These are phyloP conservation scores for Catamblyrhynchus diadema DNA, from an alignment of 2,797 vertebrate genomes.

Conservation along the genomic window DNA sequence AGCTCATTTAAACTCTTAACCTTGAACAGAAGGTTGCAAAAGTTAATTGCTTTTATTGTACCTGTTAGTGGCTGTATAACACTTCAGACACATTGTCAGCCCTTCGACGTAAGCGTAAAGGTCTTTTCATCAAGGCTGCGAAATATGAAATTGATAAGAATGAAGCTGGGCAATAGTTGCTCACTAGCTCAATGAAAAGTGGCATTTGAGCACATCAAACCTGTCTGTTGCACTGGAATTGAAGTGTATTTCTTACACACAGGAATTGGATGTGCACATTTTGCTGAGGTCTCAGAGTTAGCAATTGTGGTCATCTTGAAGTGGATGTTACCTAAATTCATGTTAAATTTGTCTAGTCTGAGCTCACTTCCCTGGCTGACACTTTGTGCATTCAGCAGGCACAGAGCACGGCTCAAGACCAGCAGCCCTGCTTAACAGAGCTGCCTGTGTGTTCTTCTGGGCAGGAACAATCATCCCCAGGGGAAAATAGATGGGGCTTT, in stretches of 20 bases:
- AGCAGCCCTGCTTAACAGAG: background rate
- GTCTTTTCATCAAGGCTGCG: background rate
- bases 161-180: background rate
- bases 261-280: rapidly evolving
- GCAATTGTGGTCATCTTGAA: background rate
- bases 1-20: background rate
- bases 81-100: background rate
- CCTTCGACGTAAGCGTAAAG: background rate
- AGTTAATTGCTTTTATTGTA: slow-evolving; percentile 24
- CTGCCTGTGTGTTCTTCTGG: background rate
- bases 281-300: background rate
- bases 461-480: background rate
- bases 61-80: background rate
- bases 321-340: background rate
- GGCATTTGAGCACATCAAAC: background rate
- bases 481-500: background rate
- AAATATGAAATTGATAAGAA: background rate
- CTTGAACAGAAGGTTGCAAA: slow-evolving; percentile 17
- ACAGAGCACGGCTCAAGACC: background rate
- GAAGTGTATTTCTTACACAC: rapidly evolving
- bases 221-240: background rate
- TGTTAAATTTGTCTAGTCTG: background rate
- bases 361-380: background rate
- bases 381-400: background rate
- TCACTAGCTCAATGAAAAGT: background rate